A percentile compares a stretch with the other conserved stretches of the same genome.
These are phyloP conservation scores for Thalassaphorura encarpata DNA, from an alignment of 1,140 invertebrate genomes.

Conservation along the genomic window DNA sequence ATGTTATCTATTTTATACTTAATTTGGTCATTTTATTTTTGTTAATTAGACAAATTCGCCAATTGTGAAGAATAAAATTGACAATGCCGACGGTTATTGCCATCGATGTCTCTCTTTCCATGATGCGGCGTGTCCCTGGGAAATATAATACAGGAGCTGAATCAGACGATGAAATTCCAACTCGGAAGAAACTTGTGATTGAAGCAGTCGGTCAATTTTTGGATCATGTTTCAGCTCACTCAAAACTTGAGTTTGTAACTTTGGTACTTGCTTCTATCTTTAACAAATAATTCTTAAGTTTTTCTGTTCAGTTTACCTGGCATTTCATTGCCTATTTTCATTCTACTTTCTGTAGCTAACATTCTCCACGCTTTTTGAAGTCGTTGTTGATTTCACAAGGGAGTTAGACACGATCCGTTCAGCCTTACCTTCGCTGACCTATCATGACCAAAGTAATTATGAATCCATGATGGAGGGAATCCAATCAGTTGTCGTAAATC, in stretches of 20 bases:
- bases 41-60: no score
- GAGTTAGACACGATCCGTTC: slow-evolving; percentile 67
- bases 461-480: slow-evolving; percentile 64
- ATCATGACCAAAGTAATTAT: slow-evolving; percentile 73
- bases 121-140: slow-evolving; percentile 51
- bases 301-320: background rate
- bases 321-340: slow-evolving; percentile 30
- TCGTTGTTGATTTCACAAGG: slow-evolving; percentile 63
- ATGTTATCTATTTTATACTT: no score
- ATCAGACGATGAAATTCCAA: slow-evolving; percentile 46
- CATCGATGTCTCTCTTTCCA: slow-evolving; percentile 67
- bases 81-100: slow-evolving; percentile 70
- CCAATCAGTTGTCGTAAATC: slow-evolving; percentile 60
- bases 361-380: slow-evolving; percentile 70
- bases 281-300: slow-evolving; percentile 1
- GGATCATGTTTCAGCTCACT: slow-evolving; percentile 67
- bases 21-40: no score
- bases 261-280: slow-evolving; percentile 48
- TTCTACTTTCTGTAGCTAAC: slow-evolving; percentile 56
- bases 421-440: slow-evolving; percentile 60
- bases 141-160: slow-evolving; percentile 31
- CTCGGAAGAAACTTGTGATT: slow-evolving; percentile 61
- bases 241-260: slow-evolving; percentile 83
- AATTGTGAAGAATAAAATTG: no score
- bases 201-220: slow-evolving; percentile 74